Conservation (phyloP, 2,888 invertebrate species). For the Hylaea fasciaria region DNA sequence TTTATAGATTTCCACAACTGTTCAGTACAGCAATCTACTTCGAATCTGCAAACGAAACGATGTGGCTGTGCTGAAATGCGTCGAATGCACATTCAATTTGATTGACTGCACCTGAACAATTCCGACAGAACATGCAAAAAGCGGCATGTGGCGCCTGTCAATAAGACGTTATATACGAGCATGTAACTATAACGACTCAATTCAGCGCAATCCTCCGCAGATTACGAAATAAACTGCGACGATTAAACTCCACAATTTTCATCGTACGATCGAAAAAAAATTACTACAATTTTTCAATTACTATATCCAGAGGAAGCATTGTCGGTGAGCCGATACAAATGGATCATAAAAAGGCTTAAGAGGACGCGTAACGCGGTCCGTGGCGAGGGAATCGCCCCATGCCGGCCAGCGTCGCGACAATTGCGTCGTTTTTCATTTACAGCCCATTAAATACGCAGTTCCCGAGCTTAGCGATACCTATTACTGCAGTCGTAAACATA, state of each 20-base stretch:
- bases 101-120: too few species aligned
- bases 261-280: conserved; percentile 16
- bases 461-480: conserved; percentile 58
- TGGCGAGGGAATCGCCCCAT: conserved; percentile 42
- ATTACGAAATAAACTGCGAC: neutral
- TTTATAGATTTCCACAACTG: too few species aligned
- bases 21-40: too few species aligned
- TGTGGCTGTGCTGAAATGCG: too few species aligned
- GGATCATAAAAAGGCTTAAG: conserved; percentile 56
- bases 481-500: conserved; percentile 67
- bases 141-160: too few species aligned
- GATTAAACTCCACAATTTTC: conserved; percentile 4
- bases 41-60: too few species aligned
- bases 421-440: conserved; percentile 72
- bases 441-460: conserved; percentile 67
- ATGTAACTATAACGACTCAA: too few species aligned
- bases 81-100: too few species aligned
- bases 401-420: conserved; percentile 54
- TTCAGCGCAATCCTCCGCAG: too few species aligned
- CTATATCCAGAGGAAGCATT: conserved; percentile 24
- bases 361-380: conserved; percentile 44
- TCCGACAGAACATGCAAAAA: neutral
- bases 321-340: conserved; percentile 47
- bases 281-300: conserved; percentile 37
- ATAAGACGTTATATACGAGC: too few species aligned